Percentiles rank a stretch among this genome's conserved stretches.
These are phyloP conservation scores for Enteromius anoplus DNA, from an alignment of 2,797 vertebrate species.

Conservation along the genomic window DNA sequence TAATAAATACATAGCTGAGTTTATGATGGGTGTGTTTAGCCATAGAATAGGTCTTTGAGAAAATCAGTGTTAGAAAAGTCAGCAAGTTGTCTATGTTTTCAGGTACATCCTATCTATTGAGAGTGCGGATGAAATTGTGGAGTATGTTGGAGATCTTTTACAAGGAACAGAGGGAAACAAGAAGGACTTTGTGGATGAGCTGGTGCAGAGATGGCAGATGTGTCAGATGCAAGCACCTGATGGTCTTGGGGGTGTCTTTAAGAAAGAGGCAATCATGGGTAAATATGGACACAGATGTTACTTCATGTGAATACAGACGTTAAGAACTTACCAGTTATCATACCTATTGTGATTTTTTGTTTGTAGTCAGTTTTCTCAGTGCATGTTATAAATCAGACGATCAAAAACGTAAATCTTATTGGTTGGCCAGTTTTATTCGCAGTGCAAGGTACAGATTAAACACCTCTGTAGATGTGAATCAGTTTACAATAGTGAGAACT, in stretches of 20 bases:
- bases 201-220: slow-evolving; percentile 83
- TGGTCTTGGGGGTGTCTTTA: slow-evolving; percentile 59
- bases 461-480: background rate
- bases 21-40: too few relatives aligned
- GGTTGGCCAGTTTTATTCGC: background rate
- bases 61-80: too few relatives aligned
- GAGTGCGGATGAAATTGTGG: slow-evolving; percentile 87
- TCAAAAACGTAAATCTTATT: background rate
- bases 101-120: slow-evolving; percentile 94
- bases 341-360: too few relatives aligned
- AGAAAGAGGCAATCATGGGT: slow-evolving; percentile 75
- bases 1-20: too few relatives aligned
- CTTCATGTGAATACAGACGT: background rate
- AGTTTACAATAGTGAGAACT: too few relatives aligned
- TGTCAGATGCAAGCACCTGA: slow-evolving; percentile 69
- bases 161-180: slow-evolving; percentile 89
- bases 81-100: background rate
- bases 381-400: background rate
- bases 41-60: too few relatives aligned
- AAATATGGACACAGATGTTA: slow-evolving; percentile 43
- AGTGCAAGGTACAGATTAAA: background rate
- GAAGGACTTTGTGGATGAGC: slow-evolving; percentile 85
- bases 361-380: too few relatives aligned
- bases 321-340: too few relatives aligned
- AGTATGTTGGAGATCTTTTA: slow-evolving; percentile 91